phyloP scores from a whole-genome alignment of 2,113 vertebrate species.

The Camelus dromedarius region DNA sequence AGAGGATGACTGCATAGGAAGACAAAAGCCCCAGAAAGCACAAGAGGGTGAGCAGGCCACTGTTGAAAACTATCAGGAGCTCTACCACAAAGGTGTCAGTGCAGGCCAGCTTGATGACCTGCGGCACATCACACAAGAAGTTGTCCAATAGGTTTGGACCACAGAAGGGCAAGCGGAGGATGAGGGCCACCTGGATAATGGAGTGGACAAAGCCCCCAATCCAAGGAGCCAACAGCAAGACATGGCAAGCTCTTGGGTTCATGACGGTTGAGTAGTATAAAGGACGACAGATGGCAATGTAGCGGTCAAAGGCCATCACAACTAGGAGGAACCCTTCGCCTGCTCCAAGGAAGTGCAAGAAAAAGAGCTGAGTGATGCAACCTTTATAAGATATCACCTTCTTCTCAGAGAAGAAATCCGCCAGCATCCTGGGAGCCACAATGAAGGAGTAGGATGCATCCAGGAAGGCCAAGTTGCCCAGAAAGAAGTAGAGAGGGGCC shows the following conservation, averaged over 20 bases:
- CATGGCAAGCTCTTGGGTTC: slow-evolving; percentile 66
- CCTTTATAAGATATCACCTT: not conserved
- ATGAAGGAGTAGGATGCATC: not conserved
- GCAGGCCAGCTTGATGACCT: slow-evolving; percentile 69
- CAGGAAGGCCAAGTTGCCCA: not conserved
- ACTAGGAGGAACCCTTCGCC: not conserved
- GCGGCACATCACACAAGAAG: slow-evolving; percentile 30
- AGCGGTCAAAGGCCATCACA: slow-evolving; percentile 83
- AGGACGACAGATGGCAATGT: slow-evolving; percentile 81
- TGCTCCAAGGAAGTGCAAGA: not conserved
- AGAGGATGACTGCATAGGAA: slow-evolving; percentile 70
- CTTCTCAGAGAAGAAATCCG: not conserved
- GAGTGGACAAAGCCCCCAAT: slow-evolving; percentile 58
- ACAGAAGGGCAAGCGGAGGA: slow-evolving; percentile 69
- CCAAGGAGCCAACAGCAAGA: slow-evolving; percentile 76
- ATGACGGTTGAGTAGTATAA: slow-evolving; percentile 83
- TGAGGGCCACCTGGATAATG: slow-evolving; percentile 62
- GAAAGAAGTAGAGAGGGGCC: not conserved
- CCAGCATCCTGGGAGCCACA: not conserved
- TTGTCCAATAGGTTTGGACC: slow-evolving; percentile 64
- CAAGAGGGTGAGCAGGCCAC: slow-evolving; percentile 49
- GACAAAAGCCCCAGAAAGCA: slow-evolving; percentile 68
- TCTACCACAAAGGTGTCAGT: slow-evolving; percentile 54
- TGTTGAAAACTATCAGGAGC: slow-evolving; percentile 56
- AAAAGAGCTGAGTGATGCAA: not conserved